phyloP scores from a whole-genome alignment of 1,140 invertebrate species.

The Lasioglossum baleicum region DNA sequence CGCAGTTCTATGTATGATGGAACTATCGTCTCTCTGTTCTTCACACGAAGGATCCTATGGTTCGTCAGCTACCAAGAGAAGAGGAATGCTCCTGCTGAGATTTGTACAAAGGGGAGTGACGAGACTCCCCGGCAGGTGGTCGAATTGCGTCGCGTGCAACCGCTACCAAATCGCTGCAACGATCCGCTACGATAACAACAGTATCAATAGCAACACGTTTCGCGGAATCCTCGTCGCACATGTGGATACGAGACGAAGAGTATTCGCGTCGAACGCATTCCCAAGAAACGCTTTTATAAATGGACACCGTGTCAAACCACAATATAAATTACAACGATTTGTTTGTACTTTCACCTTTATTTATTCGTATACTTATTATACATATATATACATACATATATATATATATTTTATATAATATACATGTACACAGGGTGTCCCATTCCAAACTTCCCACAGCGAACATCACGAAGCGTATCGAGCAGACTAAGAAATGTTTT shows the following conservation, averaged over 20 bases:
- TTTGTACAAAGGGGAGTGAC: constrained; percentile 69
- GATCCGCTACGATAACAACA: constrained; percentile 66
- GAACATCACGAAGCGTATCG: no score
- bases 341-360: background rate
- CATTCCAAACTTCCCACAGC: no score
- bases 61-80: constrained; percentile 67
- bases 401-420: no score
- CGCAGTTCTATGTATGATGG: constrained; percentile 52
- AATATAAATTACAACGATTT: background rate
- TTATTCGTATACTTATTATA: constrained; percentile 5
- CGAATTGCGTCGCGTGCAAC: constrained; percentile 16
- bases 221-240: constrained; percentile 53
- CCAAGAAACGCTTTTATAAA: constrained; percentile 69
- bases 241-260: constrained; percentile 50
- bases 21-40: constrained; percentile 50
- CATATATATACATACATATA: constrained; percentile 1
- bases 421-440: no score
- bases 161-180: constrained; percentile 29
- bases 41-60: constrained; percentile 64
- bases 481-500: no score
- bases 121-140: constrained; percentile 36
- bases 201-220: constrained; percentile 45
- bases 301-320: background rate
- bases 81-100: constrained; percentile 76
- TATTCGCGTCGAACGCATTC: constrained; percentile 52